Conservation (phyloP, 2,888 invertebrate species). For the Rhagium mordax region DNA sequence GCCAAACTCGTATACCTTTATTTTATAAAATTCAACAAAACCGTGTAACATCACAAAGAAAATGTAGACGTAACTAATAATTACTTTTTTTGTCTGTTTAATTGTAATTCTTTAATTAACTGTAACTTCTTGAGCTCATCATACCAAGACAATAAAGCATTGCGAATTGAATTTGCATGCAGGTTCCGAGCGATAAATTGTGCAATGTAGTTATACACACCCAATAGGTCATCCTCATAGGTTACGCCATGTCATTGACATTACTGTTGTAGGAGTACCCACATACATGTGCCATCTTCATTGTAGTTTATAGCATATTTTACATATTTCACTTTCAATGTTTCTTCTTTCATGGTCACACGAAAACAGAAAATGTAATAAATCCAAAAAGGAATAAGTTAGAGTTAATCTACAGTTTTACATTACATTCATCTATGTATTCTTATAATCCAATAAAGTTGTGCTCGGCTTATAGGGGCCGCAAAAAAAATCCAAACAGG, state of each 20-base stretch:
- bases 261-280: constrained; percentile 13
- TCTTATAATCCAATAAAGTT: no score
- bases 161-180: not conserved
- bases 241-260: constrained; percentile 16
- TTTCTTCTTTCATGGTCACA: not conserved
- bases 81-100: not conserved
- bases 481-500: no score
- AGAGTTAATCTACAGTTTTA: no score
- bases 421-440: no score
- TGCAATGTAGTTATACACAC: not conserved
- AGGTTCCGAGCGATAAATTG: not conserved
- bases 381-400: not conserved
- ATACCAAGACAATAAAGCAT: not conserved
- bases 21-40: no score
- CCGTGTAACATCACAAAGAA: no score
- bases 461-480: no score
- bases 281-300: not conserved
- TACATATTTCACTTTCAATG: not conserved
- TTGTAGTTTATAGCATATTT: not conserved
- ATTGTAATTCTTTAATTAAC: not conserved
- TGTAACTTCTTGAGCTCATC: not conserved
- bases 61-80: not conserved
- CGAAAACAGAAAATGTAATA: not conserved
- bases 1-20: no score
- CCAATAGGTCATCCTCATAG: not conserved